phyloP scores from a whole-genome alignment of 1,140 invertebrate genomes.

The Asobara japonica region DNA sequence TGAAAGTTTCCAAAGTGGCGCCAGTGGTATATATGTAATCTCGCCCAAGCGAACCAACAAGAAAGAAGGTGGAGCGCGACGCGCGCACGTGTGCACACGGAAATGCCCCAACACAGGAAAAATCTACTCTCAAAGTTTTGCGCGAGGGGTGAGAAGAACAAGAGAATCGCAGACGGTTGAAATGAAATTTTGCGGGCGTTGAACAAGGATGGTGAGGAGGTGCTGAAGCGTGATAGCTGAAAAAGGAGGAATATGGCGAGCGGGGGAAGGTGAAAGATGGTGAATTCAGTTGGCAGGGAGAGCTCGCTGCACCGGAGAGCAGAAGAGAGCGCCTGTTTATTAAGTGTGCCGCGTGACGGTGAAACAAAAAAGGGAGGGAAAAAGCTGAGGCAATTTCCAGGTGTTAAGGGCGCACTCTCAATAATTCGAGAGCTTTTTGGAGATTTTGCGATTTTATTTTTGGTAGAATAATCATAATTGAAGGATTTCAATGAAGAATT shows the following conservation, averaged over 20 bases:
- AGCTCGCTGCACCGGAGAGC: constrained; percentile 22
- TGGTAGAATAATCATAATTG: too few species aligned
- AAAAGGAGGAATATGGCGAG: constrained; percentile 16
- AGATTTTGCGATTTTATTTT: not conserved
- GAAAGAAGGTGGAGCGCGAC: not conserved
- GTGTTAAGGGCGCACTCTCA: constrained; percentile 29
- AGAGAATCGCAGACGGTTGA: constrained; percentile 13
- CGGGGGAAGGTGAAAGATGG: constrained; percentile 35
- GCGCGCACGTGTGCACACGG: not conserved
- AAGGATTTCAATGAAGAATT: too few species aligned
- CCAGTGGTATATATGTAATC: not conserved
- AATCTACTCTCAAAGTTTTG: not conserved
- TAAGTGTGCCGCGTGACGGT: constrained; percentile 42
- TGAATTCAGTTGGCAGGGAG: constrained; percentile 28
- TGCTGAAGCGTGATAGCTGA: constrained; percentile 22
- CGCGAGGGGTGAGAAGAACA: not conserved
- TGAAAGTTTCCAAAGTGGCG: not conserved
- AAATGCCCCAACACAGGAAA: not conserved
- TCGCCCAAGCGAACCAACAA: not conserved
- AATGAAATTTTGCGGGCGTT: constrained; percentile 31
- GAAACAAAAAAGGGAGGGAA: constrained; percentile 33
- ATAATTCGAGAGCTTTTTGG: not conserved
- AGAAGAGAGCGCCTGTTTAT: constrained; percentile 38
- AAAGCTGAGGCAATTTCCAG: constrained; percentile 40
- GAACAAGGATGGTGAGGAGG: constrained; percentile 26